Percentiles rank a stretch among this genome's conserved stretches.
These are phyloP conservation scores for Aurelia sp. DNA, from an alignment of 30 jellyfish, hydroid and myxozoan species.

Conservation along the genomic window DNA sequence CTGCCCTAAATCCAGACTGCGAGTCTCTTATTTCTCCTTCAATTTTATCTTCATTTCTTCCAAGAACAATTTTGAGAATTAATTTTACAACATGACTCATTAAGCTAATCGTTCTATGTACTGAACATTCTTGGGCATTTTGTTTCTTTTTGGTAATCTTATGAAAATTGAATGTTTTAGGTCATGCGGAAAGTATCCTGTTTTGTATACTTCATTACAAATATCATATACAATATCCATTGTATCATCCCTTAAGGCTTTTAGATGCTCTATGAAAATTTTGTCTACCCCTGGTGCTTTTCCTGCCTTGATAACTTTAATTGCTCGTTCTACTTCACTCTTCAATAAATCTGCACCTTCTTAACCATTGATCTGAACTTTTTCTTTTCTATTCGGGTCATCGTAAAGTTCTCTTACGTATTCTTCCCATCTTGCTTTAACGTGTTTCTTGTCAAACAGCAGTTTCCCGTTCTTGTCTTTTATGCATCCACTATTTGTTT, in stretches of 20 bases:
- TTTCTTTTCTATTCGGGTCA: background rate
- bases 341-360: conserved; percentile 2
- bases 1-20: too few relatives aligned
- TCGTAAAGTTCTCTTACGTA: conserved; percentile 4
- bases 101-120: conserved; percentile 29
- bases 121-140: conserved; percentile 30
- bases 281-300: conserved; percentile 32
- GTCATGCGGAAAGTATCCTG: conserved; percentile 16
- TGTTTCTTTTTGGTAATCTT: conserved; percentile 32
- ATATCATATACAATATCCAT: background rate
- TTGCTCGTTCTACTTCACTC: conserved; percentile 11
- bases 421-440: conserved; percentile 14
- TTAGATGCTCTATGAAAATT: background rate
- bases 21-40: conserved; percentile 10
- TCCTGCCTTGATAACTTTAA: background rate
- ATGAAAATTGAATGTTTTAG: conserved; percentile 8
- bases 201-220: conserved; percentile 18
- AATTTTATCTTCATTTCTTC: background rate
- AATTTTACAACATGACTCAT: conserved; percentile 32
- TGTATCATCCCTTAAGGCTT: conserved; percentile 12
- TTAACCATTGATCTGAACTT: background rate
- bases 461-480: conserved; percentile 8
- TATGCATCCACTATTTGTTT: background rate
- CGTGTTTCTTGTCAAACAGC: conserved; percentile 7
- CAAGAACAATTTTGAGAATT: background rate